Evolutionary conservation across 2,113 vertebrate species (phyloP).

Genomic region (Peromyscus maniculatus): DNA sequence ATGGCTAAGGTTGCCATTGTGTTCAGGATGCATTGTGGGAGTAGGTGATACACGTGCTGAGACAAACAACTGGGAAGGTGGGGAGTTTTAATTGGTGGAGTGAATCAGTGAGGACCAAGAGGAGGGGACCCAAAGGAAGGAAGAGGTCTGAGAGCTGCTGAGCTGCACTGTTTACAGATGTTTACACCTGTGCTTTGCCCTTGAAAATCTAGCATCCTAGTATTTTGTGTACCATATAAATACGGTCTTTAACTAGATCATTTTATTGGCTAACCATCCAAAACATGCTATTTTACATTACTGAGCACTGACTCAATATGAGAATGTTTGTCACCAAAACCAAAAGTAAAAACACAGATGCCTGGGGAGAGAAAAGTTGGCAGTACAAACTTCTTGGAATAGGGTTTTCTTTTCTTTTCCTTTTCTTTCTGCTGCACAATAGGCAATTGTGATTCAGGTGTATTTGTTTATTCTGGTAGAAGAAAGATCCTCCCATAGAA

Average conservation of each 20-base stretch:
- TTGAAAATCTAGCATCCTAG: slow-evolving; percentile 10
- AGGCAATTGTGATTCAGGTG: slow-evolving; percentile 83
- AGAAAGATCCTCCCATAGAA: slow-evolving; percentile 71
- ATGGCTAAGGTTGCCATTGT: neutral
- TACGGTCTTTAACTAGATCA: neutral
- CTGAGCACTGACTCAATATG: neutral
- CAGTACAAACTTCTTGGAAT: neutral
- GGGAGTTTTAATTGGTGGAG: neutral
- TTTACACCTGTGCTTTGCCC: neutral
- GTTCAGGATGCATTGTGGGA: neutral
- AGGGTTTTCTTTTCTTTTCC: neutral
- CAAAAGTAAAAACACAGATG: neutral
- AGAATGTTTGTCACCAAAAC: neutral
- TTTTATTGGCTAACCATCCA: neutral
- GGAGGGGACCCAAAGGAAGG: neutral
- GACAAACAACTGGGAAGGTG: neutral
- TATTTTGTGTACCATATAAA: neutral
- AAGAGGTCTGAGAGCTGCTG: neutral
- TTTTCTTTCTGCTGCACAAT: slow-evolving; percentile 68
- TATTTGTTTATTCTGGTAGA: slow-evolving; percentile 82
- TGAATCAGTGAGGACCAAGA: neutral
- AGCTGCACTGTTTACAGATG: neutral
- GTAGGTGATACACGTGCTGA: neutral
- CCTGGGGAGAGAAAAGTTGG: slow-evolving; percentile 17
- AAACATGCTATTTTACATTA: neutral